Evolutionary conservation across 2,888 invertebrate genomes (phyloP).

Genomic region (Monopis laevigella): DNA sequence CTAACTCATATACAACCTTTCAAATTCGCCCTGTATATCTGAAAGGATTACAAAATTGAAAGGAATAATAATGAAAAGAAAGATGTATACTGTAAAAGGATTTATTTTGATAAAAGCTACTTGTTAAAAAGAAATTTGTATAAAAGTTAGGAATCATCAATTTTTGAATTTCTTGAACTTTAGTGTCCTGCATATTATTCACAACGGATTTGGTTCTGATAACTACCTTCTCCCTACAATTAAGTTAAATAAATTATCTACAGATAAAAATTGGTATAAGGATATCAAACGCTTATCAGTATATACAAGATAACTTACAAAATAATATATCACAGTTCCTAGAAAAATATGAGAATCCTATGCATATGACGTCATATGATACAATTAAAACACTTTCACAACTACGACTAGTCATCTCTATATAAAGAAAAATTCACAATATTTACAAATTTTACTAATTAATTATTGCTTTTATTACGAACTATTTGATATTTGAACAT

Average conservation of each 20-base stretch:
- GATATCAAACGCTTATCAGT: slow-evolving; percentile 59
- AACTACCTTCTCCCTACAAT: slow-evolving; percentile 2
- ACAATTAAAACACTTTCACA: slow-evolving; percentile 50
- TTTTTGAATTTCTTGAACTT: too few relatives aligned
- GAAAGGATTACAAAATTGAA: too few relatives aligned
- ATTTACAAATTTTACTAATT: slow-evolving; percentile 43
- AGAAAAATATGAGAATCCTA: slow-evolving; percentile 53
- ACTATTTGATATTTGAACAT: slow-evolving; percentile 49
- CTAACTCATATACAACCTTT: too few relatives aligned
- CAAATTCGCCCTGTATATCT: too few relatives aligned
- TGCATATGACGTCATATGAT: slow-evolving; percentile 42
- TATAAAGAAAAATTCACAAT: slow-evolving; percentile 22
- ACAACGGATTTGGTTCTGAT: too few relatives aligned
- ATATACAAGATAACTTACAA: slow-evolving; percentile 50
- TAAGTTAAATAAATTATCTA: slow-evolving; percentile 7
- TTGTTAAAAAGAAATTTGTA: too few relatives aligned
- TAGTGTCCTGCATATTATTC: too few relatives aligned
- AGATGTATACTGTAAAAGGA: too few relatives aligned
- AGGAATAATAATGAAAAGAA: too few relatives aligned
- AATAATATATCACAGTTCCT: slow-evolving; percentile 67
- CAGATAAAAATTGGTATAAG: slow-evolving; percentile 53
- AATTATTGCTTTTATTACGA: slow-evolving; percentile 60
- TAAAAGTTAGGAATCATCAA: too few relatives aligned
- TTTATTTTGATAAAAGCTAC: too few relatives aligned
- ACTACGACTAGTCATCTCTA: slow-evolving; percentile 27